Base-by-base conservation (phyloP, 1,140 invertebrate genomes). In the Drosophila bifasciata region DNA sequence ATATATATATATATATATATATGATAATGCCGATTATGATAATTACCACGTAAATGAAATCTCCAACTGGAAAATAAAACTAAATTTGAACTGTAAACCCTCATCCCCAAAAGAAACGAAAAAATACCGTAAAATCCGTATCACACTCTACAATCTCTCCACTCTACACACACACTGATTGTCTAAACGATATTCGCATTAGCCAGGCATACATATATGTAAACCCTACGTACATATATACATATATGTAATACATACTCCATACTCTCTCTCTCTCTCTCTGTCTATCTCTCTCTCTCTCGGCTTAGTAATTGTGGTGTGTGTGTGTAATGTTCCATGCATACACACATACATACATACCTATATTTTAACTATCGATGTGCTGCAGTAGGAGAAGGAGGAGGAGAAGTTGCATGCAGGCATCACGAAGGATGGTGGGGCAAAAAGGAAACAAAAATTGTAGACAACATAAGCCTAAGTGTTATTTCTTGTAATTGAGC, bases 401-500 rank as follows among this genome's bases (percentile, higher is more conserved):
- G 8, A 32, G 51, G 21, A 59, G 21, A n/a, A n/a, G n/a, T n/a
- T 25, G 23, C 23, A 23, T 16, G 19, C 11, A 21, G 15, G 17
- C 25, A 25, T 41, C 16, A 19, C 16, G 13, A 16, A 19, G 28
- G 11, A 17, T 13, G 16, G 32, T 13, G 16, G 32, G 9, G n/a
- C 41, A 7, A 44, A 52, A 32, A n/a, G n/a, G n/a, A 70, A 40
- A 45, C 13, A 66, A 50, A 62, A 23, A 84, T 69, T 67, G 46
- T 78, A 84, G 80, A 57, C 63, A 85, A 85, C 76, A 67, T 84
- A 88, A 77, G 81, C 83, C 63, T 88, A 86, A 86, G 81, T 86
- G 81, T 86, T 86, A 86, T 86, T 86, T 77, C 81, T 81, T 86
- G 81, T 88, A 86, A 88, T 86, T 86, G 83, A 88, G 57, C 81